These are phyloP conservation scores for Oenanthe melanoleuca DNA, from an alignment of 2,113 vertebrate genomes.

Conservation along the genomic window DNA sequence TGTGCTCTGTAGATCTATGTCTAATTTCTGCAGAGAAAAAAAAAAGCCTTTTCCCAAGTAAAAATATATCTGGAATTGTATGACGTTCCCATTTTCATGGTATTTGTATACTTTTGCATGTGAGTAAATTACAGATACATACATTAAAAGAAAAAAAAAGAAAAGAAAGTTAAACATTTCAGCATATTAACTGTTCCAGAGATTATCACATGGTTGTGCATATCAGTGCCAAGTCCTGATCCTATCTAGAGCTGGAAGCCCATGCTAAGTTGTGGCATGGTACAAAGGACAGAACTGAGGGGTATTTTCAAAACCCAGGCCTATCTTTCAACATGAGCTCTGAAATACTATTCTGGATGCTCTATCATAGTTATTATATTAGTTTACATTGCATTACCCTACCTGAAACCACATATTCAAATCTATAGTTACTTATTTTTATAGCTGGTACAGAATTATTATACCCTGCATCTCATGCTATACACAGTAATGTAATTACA, in stretches of 20 bases:
- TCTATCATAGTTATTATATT: not conserved
- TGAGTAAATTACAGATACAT: not conserved
- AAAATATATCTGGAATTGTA: not conserved
- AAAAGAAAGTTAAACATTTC: not conserved
- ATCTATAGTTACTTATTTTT: not conserved
- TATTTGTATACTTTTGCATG: not conserved
- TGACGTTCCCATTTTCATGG: not conserved
- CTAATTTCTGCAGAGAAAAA: not conserved
- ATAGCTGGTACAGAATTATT: not conserved
- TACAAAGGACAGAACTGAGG: not conserved
- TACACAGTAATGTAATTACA: not conserved
- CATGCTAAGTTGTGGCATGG: rapidly evolving
- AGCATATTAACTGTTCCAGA: not conserved
- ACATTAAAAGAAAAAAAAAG: not conserved
- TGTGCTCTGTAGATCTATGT: not conserved
- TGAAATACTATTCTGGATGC: not conserved
- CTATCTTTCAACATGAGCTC: not conserved
- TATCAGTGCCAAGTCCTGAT: not conserved
- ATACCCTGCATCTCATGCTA: not conserved
- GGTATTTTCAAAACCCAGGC: not conserved
- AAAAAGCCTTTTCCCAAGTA: not conserved
- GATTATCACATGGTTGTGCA: not conserved
- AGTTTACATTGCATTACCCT: not conserved
- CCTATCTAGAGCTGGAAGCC: not conserved
- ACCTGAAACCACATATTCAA: not conserved